A percentile compares a stretch with the other conserved stretches of the same genome.
phyloP scores from a whole-genome alignment of 2,113 vertebrate genomes.

The Labrus mixtus region DNA sequence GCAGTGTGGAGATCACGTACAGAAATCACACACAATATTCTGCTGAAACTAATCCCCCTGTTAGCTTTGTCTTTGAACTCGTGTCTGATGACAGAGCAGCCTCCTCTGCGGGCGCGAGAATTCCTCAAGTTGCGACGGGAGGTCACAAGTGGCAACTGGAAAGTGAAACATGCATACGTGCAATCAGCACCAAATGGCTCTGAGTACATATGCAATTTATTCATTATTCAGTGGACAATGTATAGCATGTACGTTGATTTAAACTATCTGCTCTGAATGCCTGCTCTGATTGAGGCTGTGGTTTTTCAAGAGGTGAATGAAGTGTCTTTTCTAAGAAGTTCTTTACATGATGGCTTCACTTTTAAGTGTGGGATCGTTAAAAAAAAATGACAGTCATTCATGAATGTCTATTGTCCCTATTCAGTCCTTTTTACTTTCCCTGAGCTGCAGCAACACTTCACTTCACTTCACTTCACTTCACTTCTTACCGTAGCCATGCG shows the following conservation, averaged over 20 bases:
- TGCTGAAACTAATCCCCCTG: constrained; percentile 52
- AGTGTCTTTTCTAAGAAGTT: constrained; percentile 2
- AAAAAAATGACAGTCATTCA: not conserved
- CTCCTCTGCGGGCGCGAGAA: constrained; percentile 33
- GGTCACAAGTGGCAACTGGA: constrained; percentile 49
- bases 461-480: not conserved
- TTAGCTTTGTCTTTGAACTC: constrained; percentile 73
- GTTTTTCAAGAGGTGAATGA: not conserved
- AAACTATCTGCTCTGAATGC: not conserved
- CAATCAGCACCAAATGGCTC: constrained; percentile 17
- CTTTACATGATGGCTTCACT: not conserved
- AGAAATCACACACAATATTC: constrained; percentile 58
- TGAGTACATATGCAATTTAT: not conserved
- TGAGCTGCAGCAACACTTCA: not conserved
- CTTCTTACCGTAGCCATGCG: not conserved
- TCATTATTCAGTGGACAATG: not conserved
- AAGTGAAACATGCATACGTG: constrained; percentile 47
- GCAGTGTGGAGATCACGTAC: constrained; percentile 44
- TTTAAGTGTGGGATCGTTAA: not conserved
- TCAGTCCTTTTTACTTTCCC: not conserved
- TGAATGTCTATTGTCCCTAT: not conserved
- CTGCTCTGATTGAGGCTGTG: not conserved
- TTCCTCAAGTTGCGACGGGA: constrained; percentile 49
- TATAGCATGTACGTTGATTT: not conserved
- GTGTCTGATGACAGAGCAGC: constrained; percentile 64